Percentiles rank a stretch among this genome's conserved stretches.
Evolutionary conservation across 2,888 invertebrate genomes (phyloP).

Genomic region (Drosophila mayaguana): DNA sequence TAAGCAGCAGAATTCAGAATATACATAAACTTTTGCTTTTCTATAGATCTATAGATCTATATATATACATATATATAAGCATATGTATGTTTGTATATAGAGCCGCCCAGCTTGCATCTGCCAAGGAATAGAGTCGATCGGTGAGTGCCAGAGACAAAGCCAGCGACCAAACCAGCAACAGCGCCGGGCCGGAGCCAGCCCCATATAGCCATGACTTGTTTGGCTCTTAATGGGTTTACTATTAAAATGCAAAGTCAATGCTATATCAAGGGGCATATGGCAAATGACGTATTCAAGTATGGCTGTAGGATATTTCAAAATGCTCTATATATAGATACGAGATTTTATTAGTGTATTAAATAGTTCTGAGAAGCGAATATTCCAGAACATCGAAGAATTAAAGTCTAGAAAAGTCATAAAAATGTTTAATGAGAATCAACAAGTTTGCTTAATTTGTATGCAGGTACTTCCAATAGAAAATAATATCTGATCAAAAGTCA

Average conservation of each 20-base stretch:
- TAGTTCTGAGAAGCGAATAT: background rate
- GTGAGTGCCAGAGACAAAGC: background rate
- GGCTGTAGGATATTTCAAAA: background rate
- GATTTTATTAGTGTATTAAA: background rate
- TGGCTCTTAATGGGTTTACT: slow-evolving; percentile 33
- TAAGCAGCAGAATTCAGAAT: background rate
- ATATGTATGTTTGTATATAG: background rate
- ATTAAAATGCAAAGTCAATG: slow-evolving; percentile 26
- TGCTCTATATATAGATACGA: background rate
- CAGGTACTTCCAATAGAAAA: background rate
- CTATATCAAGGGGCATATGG: slow-evolving; percentile 10
- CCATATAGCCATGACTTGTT: slow-evolving; percentile 26
- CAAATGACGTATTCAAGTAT: slow-evolving; percentile 4
- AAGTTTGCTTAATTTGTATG: background rate
- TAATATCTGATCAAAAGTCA: background rate
- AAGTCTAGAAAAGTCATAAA: background rate
- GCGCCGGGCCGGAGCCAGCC: background rate
- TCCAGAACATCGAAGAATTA: background rate
- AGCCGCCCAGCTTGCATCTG: slow-evolving; percentile 8
- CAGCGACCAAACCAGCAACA: no score
- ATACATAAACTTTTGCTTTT: slow-evolving; percentile 41
- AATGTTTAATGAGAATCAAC: background rate
- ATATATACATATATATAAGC: background rate
- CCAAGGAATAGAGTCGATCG: slow-evolving; percentile 19
- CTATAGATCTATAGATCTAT: slow-evolving; percentile 14